Evolutionary conservation across 2,797 vertebrate species (phyloP).

Genomic region (Heterohyrax brucei): DNA sequence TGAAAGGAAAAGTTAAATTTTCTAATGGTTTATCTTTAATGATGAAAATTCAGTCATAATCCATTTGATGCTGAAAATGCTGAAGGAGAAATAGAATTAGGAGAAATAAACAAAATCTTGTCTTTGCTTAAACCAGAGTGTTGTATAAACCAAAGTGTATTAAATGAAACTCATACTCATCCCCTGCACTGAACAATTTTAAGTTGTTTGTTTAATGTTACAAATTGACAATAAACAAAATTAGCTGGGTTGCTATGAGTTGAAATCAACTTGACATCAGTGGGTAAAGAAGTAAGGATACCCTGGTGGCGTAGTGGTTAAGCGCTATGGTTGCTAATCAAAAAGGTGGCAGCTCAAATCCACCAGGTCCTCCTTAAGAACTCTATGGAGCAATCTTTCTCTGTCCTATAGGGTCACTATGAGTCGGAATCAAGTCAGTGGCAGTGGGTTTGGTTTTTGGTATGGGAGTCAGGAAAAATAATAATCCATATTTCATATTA

Average conservation of each 20-base stretch:
- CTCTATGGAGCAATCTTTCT: no score
- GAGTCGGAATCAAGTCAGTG: no score
- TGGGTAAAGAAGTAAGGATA: no score
- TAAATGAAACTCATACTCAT: slow-evolving; percentile 40
- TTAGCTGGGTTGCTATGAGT: no score
- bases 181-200: slow-evolving; percentile 58
- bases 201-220: slow-evolving; percentile 56
- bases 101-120: slow-evolving; percentile 58
- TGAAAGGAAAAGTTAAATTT: slow-evolving; percentile 3
- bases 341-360: no score
- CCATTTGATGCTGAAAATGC: slow-evolving; percentile 54
- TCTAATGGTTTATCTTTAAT: slow-evolving; percentile 69
- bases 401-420: no score
- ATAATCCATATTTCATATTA: slow-evolving; percentile 51
- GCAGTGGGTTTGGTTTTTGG: no score
- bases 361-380: no score
- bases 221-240: slow-evolving; percentile 63
- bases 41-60: slow-evolving; percentile 53
- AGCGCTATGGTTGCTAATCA: no score
- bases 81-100: slow-evolving; percentile 43
- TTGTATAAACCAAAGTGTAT: slow-evolving; percentile 37
- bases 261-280: no score
- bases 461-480: slow-evolving; percentile 66
- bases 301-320: no score
- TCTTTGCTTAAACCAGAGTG: slow-evolving; percentile 61